Conservation (phyloP, 2,797 vertebrate species). For the Thalassophryne amazonica region DNA sequence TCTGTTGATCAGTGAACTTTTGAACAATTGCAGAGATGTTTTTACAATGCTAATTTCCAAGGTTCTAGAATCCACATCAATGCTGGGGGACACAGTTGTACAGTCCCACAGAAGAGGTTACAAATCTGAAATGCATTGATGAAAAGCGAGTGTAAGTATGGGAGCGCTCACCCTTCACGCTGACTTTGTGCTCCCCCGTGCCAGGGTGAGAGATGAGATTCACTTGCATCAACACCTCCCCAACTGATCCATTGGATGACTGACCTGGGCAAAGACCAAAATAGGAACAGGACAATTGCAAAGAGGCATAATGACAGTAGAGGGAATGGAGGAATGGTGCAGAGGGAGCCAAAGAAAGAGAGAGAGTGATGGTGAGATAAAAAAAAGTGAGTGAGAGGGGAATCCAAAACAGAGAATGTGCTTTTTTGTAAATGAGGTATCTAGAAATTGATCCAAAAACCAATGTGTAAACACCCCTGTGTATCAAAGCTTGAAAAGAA, state of each 20-base stretch:
- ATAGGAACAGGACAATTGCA: conserved; percentile 60
- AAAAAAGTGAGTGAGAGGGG: neutral
- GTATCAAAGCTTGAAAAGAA: conserved; percentile 22
- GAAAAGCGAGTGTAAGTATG: conserved; percentile 1
- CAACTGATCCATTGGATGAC: conserved; percentile 85
- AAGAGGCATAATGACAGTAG: conserved; percentile 34
- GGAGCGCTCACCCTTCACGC: conserved; percentile 80
- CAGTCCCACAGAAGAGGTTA: too few species aligned
- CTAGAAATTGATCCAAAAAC: conserved; percentile 26
- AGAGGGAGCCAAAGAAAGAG: conserved; percentile 8
- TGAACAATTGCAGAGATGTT: conserved; percentile 15
- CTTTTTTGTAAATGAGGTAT: conserved; percentile 15
- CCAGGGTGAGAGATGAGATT: conserved; percentile 91
- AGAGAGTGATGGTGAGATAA: neutral
- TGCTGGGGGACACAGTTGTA: too few species aligned
- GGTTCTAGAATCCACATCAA: too few species aligned
- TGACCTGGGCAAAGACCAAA: conserved; percentile 80
- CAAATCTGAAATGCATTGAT: conserved; percentile 18
- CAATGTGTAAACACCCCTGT: conserved; percentile 16
- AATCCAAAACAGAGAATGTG: conserved; percentile 27
- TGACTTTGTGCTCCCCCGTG: conserved; percentile 96
- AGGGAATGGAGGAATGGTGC: conserved; percentile 14
- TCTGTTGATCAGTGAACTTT: neutral
- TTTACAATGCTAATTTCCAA: too few species aligned
- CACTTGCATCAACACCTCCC: conserved; percentile 93